Base-by-base conservation (phyloP, 2,888 invertebrate genomes). In the Cataglyphis albicans region DNA sequence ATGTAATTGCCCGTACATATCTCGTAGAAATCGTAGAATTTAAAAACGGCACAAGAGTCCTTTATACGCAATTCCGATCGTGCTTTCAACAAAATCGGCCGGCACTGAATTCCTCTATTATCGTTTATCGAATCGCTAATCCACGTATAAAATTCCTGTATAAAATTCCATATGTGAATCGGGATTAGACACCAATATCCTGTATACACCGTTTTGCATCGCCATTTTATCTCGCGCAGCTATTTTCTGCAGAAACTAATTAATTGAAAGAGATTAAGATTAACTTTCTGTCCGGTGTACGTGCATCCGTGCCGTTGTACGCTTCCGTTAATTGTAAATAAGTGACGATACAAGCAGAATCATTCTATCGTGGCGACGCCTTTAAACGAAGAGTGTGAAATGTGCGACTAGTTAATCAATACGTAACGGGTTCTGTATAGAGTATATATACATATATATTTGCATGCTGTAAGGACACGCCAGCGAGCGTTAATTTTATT, bases 361-460 rank as follows among this genome's bases (percentile, higher is more conserved):
- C 32, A 18, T 73, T 65, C 57, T 55, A 61, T 18, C 65, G 70
- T 65, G 61, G 64, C 76, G 55, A 84, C 83, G 63, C 65, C 80
- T 88, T 88, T 81, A 76, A 85, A 80, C 57, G 67, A 75, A 73
- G 65, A 73, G 65, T 55, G n/a, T 70, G 81, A 57, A 64, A 85
- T 35, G 59, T 57, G 57, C 64, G 67, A 67, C 74, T 72, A 82
- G 84, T 85, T 85, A 85, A 88, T 88, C 88, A 81, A 88, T 85
- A 88, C 86, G 38, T 83, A 83, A 83, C 82, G 75, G 41, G 64
- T 52, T 44, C 65, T 35, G 18, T 12, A 64, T 48, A 48, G n/a
- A 59, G 38, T 67, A 67, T 57, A 32, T 32, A 32, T 32, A 32
- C 6, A 32, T 32, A 32, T 32, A 32, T 32, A 68, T 84, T 52